phyloP scores from a whole-genome alignment of 2,888 invertebrate species.

The Temnothorax unifasciatus region DNA sequence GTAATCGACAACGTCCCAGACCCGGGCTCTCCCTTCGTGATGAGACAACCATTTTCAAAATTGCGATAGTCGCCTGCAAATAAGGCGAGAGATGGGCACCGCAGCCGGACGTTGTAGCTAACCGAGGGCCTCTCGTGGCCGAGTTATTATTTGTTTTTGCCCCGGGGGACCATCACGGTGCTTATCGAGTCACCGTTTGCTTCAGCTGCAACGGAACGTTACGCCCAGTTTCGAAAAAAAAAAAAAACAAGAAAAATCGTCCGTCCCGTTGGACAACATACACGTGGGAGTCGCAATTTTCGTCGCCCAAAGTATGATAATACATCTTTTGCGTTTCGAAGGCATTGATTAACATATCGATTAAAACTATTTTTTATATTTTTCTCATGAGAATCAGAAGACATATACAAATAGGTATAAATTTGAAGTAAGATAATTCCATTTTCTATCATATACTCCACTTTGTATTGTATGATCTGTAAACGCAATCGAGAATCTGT shows the following conservation, averaged over 20 bases:
- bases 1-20: slow-evolving; percentile 80
- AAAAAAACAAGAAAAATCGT: slow-evolving; percentile 62
- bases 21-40: slow-evolving; percentile 75
- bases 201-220: slow-evolving; percentile 74
- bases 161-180: slow-evolving; percentile 79
- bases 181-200: slow-evolving; percentile 81
- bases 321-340: not conserved
- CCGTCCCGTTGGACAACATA: not conserved
- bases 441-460: not conserved
- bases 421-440: not conserved
- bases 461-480: not conserved
- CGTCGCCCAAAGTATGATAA: not conserved
- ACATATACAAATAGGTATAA: not conserved
- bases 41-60: slow-evolving; percentile 86
- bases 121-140: slow-evolving; percentile 71
- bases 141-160: slow-evolving; percentile 85
- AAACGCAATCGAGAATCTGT: not conserved
- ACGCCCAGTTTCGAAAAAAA: slow-evolving; percentile 70
- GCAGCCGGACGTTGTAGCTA: slow-evolving; percentile 64
- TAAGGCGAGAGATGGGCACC: slow-evolving; percentile 77
- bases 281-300: not conserved
- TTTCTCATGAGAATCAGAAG: not conserved
- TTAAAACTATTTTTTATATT: slow-evolving; percentile 21
- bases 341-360: not conserved
- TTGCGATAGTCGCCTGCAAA: slow-evolving; percentile 81